Percentiles rank a stretch among this genome's conserved stretches.
Conservation (phyloP, 2,113 vertebrate species). For the Pelodiscus sinensis region DNA sequence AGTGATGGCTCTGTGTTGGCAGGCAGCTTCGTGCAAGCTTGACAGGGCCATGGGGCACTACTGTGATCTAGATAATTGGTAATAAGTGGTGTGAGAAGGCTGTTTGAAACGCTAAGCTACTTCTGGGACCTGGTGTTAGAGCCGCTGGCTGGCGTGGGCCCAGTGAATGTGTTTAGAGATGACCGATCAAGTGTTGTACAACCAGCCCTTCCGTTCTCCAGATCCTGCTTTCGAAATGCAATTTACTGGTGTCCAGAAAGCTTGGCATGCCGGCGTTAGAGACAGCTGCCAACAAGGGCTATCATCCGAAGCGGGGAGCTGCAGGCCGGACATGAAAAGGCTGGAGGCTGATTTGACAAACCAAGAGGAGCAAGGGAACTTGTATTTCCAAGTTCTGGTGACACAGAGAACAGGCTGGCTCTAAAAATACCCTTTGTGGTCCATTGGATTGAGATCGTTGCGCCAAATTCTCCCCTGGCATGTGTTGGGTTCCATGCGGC, state of each 20-base stretch:
- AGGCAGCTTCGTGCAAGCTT: not conserved
- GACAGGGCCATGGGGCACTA: not conserved
- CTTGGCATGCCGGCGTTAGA: not conserved
- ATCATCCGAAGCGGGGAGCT: not conserved
- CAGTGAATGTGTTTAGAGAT: not conserved
- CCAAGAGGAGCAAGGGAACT: not conserved
- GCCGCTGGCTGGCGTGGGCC: not conserved
- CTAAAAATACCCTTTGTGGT: not conserved
- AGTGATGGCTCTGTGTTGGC: not conserved
- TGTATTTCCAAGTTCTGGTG: not conserved
- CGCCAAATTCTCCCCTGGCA: not conserved
- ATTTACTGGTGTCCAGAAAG: not conserved
- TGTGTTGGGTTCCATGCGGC: not conserved
- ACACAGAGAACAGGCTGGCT: not conserved
- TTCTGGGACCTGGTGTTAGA: not conserved
- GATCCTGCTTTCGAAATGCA: not conserved
- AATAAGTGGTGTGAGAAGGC: not conserved
- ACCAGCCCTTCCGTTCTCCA: not conserved
- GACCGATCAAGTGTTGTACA: not conserved
- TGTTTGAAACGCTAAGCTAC: not conserved
- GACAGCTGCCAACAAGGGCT: not conserved
- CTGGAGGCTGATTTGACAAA: not conserved
- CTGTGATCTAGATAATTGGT: too few species aligned
- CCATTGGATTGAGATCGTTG: not conserved
- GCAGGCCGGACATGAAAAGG: not conserved